Percentiles rank a stretch among this genome's conserved stretches.
These are phyloP conservation scores for Onchidella celtica DNA, from an alignment of 2,888 invertebrate species.

Conservation along the genomic window DNA sequence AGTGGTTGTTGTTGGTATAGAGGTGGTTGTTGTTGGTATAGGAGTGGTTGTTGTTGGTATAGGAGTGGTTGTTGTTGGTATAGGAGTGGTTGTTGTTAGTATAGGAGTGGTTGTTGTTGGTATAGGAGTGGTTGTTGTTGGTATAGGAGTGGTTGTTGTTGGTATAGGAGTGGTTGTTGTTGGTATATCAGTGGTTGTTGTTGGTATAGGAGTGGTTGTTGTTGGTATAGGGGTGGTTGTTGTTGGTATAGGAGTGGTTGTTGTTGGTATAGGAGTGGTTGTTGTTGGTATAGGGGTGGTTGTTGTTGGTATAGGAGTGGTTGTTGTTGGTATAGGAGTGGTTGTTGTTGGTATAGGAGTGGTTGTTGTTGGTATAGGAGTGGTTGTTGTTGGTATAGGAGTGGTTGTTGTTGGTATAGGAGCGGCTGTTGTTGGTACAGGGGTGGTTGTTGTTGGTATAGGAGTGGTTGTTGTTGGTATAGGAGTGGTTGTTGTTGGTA, in stretches of 20 bases:
- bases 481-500: background rate
- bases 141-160: background rate
- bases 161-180: background rate
- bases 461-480: background rate
- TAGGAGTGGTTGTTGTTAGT: background rate
- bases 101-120: background rate
- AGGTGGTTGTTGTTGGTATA: background rate
- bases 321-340: background rate
- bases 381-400: background rate
- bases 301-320: background rate
- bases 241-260: background rate
- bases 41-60: background rate
- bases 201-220: background rate
- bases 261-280: background rate
- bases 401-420: background rate
- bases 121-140: background rate
- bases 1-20: background rate
- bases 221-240: background rate
- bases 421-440: background rate
- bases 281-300: background rate
- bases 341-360: background rate
- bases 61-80: background rate
- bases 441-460: background rate
- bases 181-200: background rate
- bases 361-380: slow-evolving; percentile 3